phyloP scores from a whole-genome alignment of 2,797 vertebrate species.

The Siniperca scherzeri region DNA sequence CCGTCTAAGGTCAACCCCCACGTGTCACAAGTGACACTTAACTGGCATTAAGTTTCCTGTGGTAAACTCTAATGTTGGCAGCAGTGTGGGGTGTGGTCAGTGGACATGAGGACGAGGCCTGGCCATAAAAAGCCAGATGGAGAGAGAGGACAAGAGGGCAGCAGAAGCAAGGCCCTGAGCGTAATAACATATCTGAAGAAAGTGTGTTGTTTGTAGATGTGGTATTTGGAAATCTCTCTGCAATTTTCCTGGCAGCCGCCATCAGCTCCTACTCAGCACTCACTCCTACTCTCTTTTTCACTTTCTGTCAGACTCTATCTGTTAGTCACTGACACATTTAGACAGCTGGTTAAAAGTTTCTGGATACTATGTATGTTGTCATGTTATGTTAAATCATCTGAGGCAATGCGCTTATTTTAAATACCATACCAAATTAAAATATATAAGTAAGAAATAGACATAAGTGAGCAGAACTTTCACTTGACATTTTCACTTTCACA shows the following conservation, averaged over 20 bases:
- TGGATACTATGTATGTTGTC: slow-evolving; percentile 1
- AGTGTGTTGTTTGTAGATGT: slow-evolving; percentile 84
- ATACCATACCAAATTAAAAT: not conserved
- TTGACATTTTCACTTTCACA: slow-evolving; percentile 10
- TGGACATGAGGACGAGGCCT: slow-evolving; percentile 26
- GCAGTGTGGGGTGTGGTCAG: slow-evolving; percentile 40
- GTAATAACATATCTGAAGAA: slow-evolving; percentile 74
- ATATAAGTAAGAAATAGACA: not conserved
- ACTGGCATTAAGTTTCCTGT: slow-evolving; percentile 27
- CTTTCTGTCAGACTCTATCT: slow-evolving; percentile 43
- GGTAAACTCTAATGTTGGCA: slow-evolving; percentile 10
- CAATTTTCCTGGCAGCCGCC: slow-evolving; percentile 80
- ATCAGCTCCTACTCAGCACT: slow-evolving; percentile 51
- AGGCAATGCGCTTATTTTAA: slow-evolving; percentile 15
- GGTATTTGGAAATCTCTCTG: slow-evolving; percentile 80
- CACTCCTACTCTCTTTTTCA: slow-evolving; percentile 41
- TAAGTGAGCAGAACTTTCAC: not conserved
- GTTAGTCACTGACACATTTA: slow-evolving; percentile 42
- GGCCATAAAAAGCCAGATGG: slow-evolving; percentile 40
- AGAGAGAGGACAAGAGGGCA: slow-evolving; percentile 22
- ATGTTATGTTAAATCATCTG: slow-evolving; percentile 38
- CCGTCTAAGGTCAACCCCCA: slow-evolving; percentile 30
- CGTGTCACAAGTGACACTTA: slow-evolving; percentile 40
- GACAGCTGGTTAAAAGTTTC: slow-evolving; percentile 44
- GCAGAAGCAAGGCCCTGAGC: slow-evolving; percentile 45